Base-by-base conservation (phyloP, 1,140 invertebrate species). In the Cepaea nemoralis region DNA sequence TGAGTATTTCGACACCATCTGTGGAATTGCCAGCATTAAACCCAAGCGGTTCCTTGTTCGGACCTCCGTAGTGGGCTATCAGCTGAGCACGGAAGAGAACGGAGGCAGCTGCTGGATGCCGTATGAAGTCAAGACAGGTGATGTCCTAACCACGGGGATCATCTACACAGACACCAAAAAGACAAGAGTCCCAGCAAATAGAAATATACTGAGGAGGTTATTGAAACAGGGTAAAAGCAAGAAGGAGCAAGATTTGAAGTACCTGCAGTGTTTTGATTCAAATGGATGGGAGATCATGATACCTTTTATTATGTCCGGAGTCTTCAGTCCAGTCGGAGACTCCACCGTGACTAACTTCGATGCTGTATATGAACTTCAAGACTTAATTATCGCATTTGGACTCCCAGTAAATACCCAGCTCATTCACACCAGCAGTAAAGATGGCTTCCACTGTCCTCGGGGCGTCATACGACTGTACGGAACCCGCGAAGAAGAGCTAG, bases 241-340 rank as follows among this genome's bases (percentile, higher is more conserved):
- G 76, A 82, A 82, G 69, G 88, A 87, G 27, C 85, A 89, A 77
- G 89, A 90, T n/a, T 67, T 90, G 27, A 88, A 87, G 78, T 90
- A 90, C 82, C 78, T 90, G 27, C 89, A 90, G 81, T 90, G 89
- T 59, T 89, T 87, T 78, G 87, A 89, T 71, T 31, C 55, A 63
- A 71, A 82, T 0, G 86, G 84, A 35, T 81, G 82, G 33, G 89
- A 90, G 81, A 86, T 89, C 12, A 90, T 89, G 88, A 85, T 90
- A 35, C 88, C 89, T 27, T 78, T 90, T n/a, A 88, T 89, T 55
- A 88, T 89, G 87, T 86, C 87, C 12, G 89, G 89, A 19, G 85
- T 90, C 12, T 90, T 90, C 82, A 90, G 89, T 84, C 89, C 89
- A 12, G 85, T 90, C 19, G 89, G 88, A 3, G 87, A 90, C 31